phyloP scores from a whole-genome alignment of 1,140 invertebrate species.

The Zaprionus tsacasi region DNA sequence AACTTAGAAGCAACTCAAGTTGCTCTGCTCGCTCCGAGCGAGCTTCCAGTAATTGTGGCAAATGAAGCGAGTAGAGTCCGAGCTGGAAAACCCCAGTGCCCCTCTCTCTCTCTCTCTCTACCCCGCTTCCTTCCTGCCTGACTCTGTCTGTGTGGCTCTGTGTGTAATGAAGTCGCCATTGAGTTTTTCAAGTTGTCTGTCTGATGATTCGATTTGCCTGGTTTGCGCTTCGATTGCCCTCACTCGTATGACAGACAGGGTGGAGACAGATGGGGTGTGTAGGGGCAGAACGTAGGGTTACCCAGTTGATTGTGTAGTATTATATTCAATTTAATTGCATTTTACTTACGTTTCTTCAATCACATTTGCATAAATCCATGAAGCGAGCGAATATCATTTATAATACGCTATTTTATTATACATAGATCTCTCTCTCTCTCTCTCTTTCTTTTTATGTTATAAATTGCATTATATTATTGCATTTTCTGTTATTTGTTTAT shows the following conservation, averaged over 20 bases:
- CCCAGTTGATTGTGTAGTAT: neutral
- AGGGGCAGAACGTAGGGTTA: neutral
- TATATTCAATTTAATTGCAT: slow-evolving; percentile 48
- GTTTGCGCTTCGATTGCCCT: slow-evolving; percentile 32
- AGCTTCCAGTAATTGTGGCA: slow-evolving; percentile 54
- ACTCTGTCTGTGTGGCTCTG: neutral
- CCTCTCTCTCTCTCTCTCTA: neutral
- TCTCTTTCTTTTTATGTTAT: slow-evolving; percentile 19
- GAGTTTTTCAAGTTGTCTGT: slow-evolving; percentile 49
- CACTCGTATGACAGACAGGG: neutral
- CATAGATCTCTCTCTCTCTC: slow-evolving; percentile 4
- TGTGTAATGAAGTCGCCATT: slow-evolving; percentile 45
- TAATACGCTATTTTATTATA: slow-evolving; percentile 42
- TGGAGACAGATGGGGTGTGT: too few relatives aligned
- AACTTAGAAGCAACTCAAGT: slow-evolving; percentile 43
- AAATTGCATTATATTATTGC: slow-evolving; percentile 55
- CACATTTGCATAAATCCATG: slow-evolving; percentile 58
- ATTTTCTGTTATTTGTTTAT: slow-evolving; percentile 20
- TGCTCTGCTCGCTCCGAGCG: slow-evolving; percentile 10
- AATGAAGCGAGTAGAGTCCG: slow-evolving; percentile 50
- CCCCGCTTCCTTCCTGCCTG: neutral
- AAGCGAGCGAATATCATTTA: slow-evolving; percentile 48
- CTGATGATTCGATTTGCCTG: slow-evolving; percentile 40
- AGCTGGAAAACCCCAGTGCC: slow-evolving; percentile 13
- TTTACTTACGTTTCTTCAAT: slow-evolving; percentile 49